Evolutionary conservation across 2,888 invertebrate species (phyloP).

Genomic region (Orchesella flavescens): DNA sequence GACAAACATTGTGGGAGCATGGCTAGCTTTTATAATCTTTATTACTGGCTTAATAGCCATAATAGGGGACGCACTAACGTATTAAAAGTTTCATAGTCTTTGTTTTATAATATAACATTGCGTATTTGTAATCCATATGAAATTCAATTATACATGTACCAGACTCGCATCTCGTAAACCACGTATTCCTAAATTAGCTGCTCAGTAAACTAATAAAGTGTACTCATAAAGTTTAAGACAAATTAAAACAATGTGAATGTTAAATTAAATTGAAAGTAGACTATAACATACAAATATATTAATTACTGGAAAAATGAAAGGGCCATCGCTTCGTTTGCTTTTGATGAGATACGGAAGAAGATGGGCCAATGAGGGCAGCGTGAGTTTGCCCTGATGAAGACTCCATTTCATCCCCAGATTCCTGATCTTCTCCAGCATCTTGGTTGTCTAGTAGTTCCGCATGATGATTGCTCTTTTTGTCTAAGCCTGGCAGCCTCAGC

Average conservation of each 20-base stretch:
- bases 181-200: no score
- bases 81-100: not conserved
- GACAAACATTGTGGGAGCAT: not conserved
- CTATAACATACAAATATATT: not conserved
- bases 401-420: conserved; percentile 15
- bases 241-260: not conserved
- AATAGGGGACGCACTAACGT: not conserved
- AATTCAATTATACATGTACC: no score
- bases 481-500: conserved; percentile 7
- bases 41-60: not conserved
- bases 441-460: conserved; percentile 39
- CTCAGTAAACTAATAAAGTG: no score
- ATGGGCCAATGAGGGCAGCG: conserved; percentile 1
- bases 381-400: not conserved
- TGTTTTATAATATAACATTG: no score
- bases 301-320: not conserved
- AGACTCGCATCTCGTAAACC: no score
- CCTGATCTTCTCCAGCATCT: conserved; percentile 12
- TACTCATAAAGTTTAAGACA: not conserved
- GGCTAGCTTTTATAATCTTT: not conserved
- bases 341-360: not conserved
- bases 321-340: conserved; percentile 31
- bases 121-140: no score
- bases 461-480: conserved; percentile 30
- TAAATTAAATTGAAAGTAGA: not conserved